Percentiles rank a stretch among this genome's conserved stretches.
Evolutionary conservation across 2,113 vertebrate species (phyloP).

Genomic region (Colius striatus): DNA sequence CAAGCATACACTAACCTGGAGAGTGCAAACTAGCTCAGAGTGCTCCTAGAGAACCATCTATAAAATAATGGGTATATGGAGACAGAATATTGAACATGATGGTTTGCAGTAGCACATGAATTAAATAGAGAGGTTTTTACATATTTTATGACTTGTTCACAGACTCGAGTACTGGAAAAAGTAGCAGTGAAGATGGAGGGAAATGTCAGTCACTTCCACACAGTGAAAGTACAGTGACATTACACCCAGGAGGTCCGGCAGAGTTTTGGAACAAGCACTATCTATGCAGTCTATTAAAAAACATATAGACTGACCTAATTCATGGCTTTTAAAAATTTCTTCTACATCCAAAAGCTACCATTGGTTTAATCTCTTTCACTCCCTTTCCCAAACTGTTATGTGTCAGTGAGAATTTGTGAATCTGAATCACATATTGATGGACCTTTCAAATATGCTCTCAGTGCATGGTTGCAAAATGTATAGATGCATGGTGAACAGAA

Average conservation of each 20-base stretch:
- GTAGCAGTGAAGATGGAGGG: neutral
- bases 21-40: neutral
- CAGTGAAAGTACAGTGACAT: neutral
- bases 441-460: neutral
- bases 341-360: neutral
- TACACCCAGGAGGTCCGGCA: neutral
- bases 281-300: neutral
- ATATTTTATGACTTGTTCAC: neutral
- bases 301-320: accelerated
- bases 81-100: neutral
- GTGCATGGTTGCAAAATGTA: neutral
- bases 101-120: neutral
- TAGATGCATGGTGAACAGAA: neutral
- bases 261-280: neutral
- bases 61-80: neutral
- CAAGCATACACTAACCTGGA: neutral
- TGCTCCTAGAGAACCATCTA: neutral
- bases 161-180: neutral
- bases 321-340: neutral
- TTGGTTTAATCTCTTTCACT: neutral
- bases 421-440: neutral
- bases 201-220: neutral
- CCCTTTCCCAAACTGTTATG: neutral
- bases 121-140: neutral
- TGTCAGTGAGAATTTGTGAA: neutral